Evolutionary conservation across 2,797 vertebrate genomes (phyloP).

Genomic region (Nyctibius grandis): DNA sequence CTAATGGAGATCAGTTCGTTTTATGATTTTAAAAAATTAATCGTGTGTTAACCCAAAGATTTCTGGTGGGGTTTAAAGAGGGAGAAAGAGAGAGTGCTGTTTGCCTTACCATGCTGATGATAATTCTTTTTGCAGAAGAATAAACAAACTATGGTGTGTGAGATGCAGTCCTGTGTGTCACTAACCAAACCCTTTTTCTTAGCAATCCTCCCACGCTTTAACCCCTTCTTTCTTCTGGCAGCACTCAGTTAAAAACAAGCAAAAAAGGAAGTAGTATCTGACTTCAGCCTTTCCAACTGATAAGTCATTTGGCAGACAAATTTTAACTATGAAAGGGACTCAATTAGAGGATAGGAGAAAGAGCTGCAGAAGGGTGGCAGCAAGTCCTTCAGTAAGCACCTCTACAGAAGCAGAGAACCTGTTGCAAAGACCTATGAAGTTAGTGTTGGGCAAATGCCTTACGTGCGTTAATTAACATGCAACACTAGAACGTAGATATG

Average conservation of each 20-base stretch:
- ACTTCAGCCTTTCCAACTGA: conserved; percentile 34
- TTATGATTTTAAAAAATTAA: neutral
- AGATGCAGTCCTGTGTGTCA: conserved; percentile 36
- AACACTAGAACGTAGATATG: neutral
- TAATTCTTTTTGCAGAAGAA: conserved; percentile 64
- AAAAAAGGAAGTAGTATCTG: conserved; percentile 44
- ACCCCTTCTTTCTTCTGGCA: conserved; percentile 45
- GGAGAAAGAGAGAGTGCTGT: neutral
- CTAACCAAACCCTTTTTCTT: conserved; percentile 58
- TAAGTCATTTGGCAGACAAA: conserved; percentile 58
- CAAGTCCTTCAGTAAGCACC: conserved; percentile 63
- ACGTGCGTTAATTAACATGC: conserved; percentile 35
- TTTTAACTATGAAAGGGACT: conserved; percentile 24
- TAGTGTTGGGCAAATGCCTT: conserved; percentile 43
- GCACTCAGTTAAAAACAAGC: conserved; percentile 3
- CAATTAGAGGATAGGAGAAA: conserved; percentile 64
- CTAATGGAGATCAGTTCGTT: neutral
- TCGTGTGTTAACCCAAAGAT: neutral
- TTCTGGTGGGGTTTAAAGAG: neutral
- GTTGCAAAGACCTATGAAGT: conserved; percentile 53
- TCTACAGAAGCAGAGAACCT: conserved; percentile 45
- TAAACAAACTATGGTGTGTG: conserved; percentile 42
- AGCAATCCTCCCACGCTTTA: conserved; percentile 58
- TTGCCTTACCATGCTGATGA: conserved; percentile 75
- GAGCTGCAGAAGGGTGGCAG: conserved; percentile 66